Conservation (phyloP, 2,888 invertebrate species). For the Anoplius nigerrimus region DNA sequence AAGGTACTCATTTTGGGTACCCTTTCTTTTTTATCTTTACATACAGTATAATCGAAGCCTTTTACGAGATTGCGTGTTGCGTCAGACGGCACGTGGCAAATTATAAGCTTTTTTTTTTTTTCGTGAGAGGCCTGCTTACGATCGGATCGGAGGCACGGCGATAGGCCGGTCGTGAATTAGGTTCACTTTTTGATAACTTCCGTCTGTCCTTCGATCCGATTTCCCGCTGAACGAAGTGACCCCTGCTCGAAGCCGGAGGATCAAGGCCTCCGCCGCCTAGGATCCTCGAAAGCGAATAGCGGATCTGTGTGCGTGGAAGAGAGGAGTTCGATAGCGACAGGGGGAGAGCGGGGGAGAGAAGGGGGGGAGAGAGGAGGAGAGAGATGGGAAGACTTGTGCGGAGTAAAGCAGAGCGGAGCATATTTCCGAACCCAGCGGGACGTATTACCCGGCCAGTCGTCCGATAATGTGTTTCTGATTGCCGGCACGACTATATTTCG, state of each 20-base stretch:
- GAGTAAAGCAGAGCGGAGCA: conserved; percentile 48
- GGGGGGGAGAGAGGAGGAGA: conserved; percentile 27
- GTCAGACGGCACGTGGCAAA: too few relatives aligned
- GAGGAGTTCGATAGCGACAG: conserved; percentile 22
- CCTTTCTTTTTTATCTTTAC: too few relatives aligned
- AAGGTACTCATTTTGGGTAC: neutral
- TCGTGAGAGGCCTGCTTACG: too few relatives aligned
- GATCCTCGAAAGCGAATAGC: conserved; percentile 21
- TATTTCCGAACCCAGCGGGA: conserved; percentile 68
- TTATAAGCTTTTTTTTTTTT: too few relatives aligned
- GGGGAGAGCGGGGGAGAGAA: conserved; percentile 27
- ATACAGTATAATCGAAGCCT: too few relatives aligned
- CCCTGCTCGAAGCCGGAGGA: conserved; percentile 10
- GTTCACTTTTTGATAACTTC: too few relatives aligned
- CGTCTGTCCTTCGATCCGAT: too few relatives aligned
- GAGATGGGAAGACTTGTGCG: conserved; percentile 14
- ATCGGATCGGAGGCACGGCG: neutral
- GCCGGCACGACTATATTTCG: conserved; percentile 62
- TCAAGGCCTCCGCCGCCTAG: conserved; percentile 17
- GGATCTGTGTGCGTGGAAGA: conserved; percentile 2
- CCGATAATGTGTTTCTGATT: conserved; percentile 74
- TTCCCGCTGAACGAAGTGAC: conserved; percentile 1
- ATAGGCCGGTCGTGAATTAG: too few relatives aligned
- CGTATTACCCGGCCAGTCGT: conserved; percentile 63
- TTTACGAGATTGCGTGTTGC: too few relatives aligned